phyloP scores from a whole-genome alignment of 2,888 invertebrate genomes.

The Chydorus sphaericus region DNA sequence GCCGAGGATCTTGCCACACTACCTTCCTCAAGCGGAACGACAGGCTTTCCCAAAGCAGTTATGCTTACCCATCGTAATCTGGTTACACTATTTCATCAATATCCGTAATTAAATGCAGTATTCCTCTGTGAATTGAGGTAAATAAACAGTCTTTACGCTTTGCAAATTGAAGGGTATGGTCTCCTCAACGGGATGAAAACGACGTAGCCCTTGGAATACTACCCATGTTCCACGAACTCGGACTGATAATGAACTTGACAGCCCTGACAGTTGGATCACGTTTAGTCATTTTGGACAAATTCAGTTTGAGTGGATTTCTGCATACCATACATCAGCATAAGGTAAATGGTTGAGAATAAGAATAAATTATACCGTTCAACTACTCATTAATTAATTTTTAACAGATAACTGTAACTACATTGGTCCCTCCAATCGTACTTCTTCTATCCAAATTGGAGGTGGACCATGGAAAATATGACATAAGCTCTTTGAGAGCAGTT shows the following conservation, averaged over 20 bases:
- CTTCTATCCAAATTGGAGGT: constrained; percentile 73
- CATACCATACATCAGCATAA: constrained; percentile 52
- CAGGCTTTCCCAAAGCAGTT: constrained; percentile 64
- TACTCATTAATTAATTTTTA: no score
- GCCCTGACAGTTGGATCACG: constrained; percentile 40
- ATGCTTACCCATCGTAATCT: constrained; percentile 54
- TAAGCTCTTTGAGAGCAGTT: constrained; percentile 51
- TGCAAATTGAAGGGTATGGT: constrained; percentile 28
- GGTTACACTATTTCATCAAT: constrained; percentile 28
- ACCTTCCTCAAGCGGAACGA: constrained; percentile 68
- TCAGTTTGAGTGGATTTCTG: constrained; percentile 58
- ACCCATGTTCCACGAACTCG: constrained; percentile 74
- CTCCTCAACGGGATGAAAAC: constrained; percentile 28
- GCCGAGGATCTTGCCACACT: constrained; percentile 38
- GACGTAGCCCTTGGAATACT: constrained; percentile 43
- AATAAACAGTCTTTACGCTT: constrained; percentile 28
- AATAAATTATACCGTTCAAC: background rate
- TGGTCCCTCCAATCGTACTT: constrained; percentile 72
- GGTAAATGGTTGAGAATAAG: constrained; percentile 24
- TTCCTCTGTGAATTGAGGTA: no score
- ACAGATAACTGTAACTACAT: constrained; percentile 46
- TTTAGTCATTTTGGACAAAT: constrained; percentile 43
- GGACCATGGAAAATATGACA: constrained; percentile 54
- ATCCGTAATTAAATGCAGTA: constrained; percentile 13
- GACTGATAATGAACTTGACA: constrained; percentile 48